Conservation (phyloP, 2,888 invertebrate species). For the Charanyca ferruginea region DNA sequence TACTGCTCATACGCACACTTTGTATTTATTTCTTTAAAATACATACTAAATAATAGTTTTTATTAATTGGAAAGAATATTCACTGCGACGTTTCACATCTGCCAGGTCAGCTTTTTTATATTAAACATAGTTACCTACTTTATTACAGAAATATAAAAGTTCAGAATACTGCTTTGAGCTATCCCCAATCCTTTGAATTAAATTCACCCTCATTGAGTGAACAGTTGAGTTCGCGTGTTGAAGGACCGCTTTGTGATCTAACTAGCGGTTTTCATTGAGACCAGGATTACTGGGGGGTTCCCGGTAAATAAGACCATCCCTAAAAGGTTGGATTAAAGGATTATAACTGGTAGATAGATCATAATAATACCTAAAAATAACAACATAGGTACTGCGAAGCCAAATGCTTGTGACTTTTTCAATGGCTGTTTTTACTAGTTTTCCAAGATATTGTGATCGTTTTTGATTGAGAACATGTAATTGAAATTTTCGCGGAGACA, state of each 20-base stretch:
- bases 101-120: no score
- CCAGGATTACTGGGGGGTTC: conserved; percentile 8
- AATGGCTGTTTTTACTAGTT: no score
- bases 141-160: neutral
- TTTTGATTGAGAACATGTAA: no score
- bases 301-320: neutral
- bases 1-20: no score
- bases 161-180: conserved; percentile 18
- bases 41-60: no score
- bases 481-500: no score
- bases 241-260: conserved; percentile 40
- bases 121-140: no score
- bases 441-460: no score
- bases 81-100: no score
- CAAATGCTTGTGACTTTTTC: no score
- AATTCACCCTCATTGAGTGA: conserved; percentile 29
- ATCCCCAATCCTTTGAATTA: conserved; percentile 1
- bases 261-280: conserved; percentile 5
- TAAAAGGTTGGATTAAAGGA: neutral
- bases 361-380: neutral
- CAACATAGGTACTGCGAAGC: neutral
- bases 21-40: no score
- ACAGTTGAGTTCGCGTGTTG: conserved; percentile 21
- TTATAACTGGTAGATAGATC: conserved; percentile 11
- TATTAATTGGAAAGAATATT: no score